phyloP scores from a whole-genome alignment of 1,140 invertebrate genomes.

The Lasioglossum baleicum region DNA sequence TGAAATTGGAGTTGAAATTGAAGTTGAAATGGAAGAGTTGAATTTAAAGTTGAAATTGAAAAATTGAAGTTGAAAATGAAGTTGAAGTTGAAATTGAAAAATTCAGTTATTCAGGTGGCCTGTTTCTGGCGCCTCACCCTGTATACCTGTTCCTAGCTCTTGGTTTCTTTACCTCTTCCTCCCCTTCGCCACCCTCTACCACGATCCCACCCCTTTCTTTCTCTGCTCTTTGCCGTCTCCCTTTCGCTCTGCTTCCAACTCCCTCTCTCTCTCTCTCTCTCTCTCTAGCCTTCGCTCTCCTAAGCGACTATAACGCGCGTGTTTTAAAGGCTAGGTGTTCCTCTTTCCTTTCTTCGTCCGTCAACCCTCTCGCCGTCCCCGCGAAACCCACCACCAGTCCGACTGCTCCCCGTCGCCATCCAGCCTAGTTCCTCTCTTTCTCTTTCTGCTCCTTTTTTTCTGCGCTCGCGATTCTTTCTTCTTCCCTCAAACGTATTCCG shows the following conservation, averaged over 20 bases:
- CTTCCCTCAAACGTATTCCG: conserved; percentile 16
- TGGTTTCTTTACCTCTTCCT: conserved; percentile 15
- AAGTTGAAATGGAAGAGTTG: no score
- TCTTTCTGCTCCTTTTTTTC: background rate
- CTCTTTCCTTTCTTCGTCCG: conserved; percentile 34
- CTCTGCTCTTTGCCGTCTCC: background rate
- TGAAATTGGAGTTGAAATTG: no score
- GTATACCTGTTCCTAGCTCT: background rate
- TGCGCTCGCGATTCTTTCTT: conserved; percentile 34
- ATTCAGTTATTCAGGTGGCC: no score
- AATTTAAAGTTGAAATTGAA: no score
- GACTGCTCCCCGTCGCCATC: background rate
- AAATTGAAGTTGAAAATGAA: no score
- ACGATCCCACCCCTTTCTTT: background rate
- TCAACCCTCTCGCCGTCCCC: background rate
- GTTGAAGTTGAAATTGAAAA: no score
- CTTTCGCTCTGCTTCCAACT: background rate
- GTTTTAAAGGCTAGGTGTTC: conserved; percentile 37
- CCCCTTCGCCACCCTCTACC: background rate
- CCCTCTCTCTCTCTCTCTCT: background rate
- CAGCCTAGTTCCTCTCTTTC: background rate
- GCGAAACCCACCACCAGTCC: no score
- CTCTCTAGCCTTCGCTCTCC: background rate
- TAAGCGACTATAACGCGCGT: conserved; percentile 6
- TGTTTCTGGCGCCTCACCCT: no score